A percentile compares a stretch with the other conserved stretches of the same genome.
These are phyloP conservation scores for Apantesis nais DNA, from an alignment of 2,888 invertebrate species.

Conservation along the genomic window DNA sequence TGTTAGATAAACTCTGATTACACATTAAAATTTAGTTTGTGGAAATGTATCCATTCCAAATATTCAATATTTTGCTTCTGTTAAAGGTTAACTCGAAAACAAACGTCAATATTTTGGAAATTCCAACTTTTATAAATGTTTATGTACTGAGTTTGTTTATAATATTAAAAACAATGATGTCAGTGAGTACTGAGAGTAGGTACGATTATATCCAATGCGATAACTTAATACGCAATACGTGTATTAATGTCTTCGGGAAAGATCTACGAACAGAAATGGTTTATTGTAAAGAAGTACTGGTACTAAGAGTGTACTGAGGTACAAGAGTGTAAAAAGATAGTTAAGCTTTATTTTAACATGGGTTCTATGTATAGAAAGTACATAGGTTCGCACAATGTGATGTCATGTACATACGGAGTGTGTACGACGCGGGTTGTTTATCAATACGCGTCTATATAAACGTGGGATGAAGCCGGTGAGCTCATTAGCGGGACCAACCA, in stretches of 20 bases:
- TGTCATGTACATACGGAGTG: constrained; percentile 3
- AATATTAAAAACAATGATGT: constrained; percentile 27
- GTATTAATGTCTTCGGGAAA: constrained; percentile 25
- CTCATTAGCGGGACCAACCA: constrained; percentile 46
- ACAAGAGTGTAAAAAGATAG: too few species aligned
- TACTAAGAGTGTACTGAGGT: background rate
- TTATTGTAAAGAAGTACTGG: background rate
- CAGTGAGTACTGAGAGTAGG: constrained; percentile 3
- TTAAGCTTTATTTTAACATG: background rate
- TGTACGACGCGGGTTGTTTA: constrained; percentile 53
- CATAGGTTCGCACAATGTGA: background rate
- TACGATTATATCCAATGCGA: constrained; percentile 16
- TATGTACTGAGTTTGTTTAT: constrained; percentile 5
- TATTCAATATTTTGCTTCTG: too few species aligned
- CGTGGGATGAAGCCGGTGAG: constrained; percentile 42
- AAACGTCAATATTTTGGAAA: background rate
- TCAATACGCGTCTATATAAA: constrained; percentile 61
- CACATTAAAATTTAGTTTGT: too few species aligned
- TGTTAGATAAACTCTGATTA: too few species aligned
- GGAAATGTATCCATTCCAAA: too few species aligned
- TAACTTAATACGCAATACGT: constrained; percentile 33
- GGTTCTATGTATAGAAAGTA: background rate
- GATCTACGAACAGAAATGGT: constrained; percentile 7
- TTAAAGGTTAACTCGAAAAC: background rate
- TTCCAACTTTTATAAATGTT: background rate